Evolutionary conservation across 30 jellyfish, hydroid and myxozoan genomes (phyloP).

Genomic region (Hydractinia echinata): DNA sequence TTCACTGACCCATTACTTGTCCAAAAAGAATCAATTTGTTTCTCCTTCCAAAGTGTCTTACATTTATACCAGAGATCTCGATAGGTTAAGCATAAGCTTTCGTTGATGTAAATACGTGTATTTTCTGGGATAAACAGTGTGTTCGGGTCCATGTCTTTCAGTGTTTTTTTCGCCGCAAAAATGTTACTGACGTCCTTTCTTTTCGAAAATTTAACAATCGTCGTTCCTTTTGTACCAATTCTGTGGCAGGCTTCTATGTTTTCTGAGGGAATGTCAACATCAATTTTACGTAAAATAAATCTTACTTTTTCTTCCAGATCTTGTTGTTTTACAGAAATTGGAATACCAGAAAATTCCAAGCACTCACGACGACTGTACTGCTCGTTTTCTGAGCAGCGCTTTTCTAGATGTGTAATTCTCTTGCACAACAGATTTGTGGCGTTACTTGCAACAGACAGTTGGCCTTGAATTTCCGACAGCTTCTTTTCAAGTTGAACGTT

Average conservation of each 20-base stretch:
- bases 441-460: no score
- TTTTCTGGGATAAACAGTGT: neutral
- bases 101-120: neutral
- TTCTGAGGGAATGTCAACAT: neutral
- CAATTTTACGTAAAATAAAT: no score
- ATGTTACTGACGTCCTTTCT: neutral
- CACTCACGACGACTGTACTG: no score
- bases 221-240: conserved; percentile 6
- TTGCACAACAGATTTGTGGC: no score
- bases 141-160: neutral
- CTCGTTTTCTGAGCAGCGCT: no score
- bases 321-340: no score
- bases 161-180: neutral
- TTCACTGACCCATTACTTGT: neutral
- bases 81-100: neutral
- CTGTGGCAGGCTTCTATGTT: neutral
- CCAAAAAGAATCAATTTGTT: neutral
- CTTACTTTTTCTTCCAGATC: no score
- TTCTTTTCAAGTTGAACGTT: no score
- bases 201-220: neutral
- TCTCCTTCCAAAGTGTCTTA: conserved; percentile 7
- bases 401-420: no score
- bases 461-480: no score
- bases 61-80: neutral
- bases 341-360: no score